A percentile compares a stretch with the other conserved stretches of the same genome.
phyloP scores from a whole-genome alignment of 2,113 vertebrate genomes.

The Aspiorhynchus laticeps region DNA sequence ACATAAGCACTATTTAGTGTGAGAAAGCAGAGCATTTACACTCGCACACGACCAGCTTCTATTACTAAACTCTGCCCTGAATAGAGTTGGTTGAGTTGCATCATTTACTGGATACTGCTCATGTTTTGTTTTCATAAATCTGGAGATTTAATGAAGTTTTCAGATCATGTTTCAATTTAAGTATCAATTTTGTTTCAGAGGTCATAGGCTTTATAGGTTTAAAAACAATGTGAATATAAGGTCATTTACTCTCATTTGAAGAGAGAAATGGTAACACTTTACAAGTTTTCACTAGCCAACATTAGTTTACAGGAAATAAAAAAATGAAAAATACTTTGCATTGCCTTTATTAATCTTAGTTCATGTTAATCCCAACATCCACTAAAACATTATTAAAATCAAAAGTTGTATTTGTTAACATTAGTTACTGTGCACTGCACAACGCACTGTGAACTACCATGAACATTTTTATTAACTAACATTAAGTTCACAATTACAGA shows the following conservation, averaged over 20 bases:
- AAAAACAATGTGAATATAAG: neutral
- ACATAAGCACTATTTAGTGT: conserved; percentile 4
- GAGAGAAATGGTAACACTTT: no score
- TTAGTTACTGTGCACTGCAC: no score
- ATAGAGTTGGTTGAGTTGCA: neutral
- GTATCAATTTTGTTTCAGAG: neutral
- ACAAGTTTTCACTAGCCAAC: no score
- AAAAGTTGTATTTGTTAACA: neutral
- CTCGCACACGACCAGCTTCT: neutral
- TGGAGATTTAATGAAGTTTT: neutral
- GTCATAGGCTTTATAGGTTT: neutral
- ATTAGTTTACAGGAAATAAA: neutral
- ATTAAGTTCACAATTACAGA: no score
- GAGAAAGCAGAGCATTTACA: neutral
- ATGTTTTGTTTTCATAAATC: neutral
- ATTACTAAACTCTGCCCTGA: neutral
- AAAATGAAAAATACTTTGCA: neutral
- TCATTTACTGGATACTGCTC: neutral
- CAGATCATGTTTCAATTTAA: neutral
- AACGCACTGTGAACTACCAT: neutral
- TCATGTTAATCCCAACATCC: neutral
- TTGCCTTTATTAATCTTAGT: neutral
- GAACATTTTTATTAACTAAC: neutral
- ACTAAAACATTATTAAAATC: neutral
- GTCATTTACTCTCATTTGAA: neutral